A percentile compares a stretch with the other conserved stretches of the same genome.
phyloP scores from a whole-genome alignment of 2,113 vertebrate species.

The Dissostichus mawsoni region DNA sequence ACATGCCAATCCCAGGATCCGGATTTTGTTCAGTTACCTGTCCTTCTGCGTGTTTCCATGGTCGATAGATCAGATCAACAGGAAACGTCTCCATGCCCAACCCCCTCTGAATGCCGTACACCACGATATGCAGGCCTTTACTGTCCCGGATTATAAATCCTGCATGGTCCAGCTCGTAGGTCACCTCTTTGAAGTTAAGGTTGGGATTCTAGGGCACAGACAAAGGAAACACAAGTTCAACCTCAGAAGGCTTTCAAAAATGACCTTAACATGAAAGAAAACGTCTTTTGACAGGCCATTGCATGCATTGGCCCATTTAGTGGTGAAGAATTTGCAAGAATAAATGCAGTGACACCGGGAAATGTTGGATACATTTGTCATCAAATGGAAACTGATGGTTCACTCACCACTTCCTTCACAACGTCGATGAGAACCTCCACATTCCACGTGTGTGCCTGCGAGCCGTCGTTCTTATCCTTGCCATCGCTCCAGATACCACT shows the following conservation, averaged over 20 bases:
- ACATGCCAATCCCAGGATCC: background rate
- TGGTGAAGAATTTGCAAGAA: background rate
- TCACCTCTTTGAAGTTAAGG: conserved; percentile 99
- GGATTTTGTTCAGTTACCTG: conserved; percentile 84
- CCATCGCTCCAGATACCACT: conserved; percentile 99
- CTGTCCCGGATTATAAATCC: conserved; percentile 97
- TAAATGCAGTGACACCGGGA: background rate
- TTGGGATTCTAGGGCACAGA: conserved; percentile 88
- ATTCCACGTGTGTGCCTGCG: conserved; percentile 97
- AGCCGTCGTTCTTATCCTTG: conserved; percentile 96
- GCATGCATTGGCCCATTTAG: background rate
- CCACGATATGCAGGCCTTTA: conserved; percentile 96
- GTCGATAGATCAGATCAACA: conserved; percentile 96
- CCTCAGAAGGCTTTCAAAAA: background rate
- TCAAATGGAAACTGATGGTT: background rate
- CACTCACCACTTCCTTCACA: conserved; percentile 95
- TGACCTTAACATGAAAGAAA: background rate
- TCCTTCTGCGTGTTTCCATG: conserved; percentile 98
- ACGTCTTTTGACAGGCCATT: background rate
- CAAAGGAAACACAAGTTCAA: background rate
- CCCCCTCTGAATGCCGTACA: conserved; percentile 97
- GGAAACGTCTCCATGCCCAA: conserved; percentile 97
- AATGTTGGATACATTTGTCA: background rate
- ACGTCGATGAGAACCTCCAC: conserved; percentile 98
- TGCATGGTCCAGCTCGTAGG: conserved; percentile 96